Evolutionary conservation across 2,113 vertebrate species (phyloP).

Genomic region (Panthera uncia): DNA sequence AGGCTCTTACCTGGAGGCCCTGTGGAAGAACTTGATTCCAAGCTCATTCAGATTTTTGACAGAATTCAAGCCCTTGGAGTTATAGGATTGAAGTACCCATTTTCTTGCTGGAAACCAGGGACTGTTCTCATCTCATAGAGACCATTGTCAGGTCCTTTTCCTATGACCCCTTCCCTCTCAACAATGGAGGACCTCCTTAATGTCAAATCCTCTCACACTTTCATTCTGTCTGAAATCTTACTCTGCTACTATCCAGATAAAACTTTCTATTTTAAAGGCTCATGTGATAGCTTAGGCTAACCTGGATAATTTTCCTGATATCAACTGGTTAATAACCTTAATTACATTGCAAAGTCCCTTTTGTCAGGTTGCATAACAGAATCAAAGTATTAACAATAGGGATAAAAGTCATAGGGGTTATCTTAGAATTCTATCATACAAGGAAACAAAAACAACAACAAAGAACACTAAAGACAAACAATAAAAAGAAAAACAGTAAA

Average conservation of each 20-base stretch:
- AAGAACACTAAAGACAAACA: background rate
- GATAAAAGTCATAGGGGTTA: background rate
- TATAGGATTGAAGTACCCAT: background rate
- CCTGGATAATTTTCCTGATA: background rate
- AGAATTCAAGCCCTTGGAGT: background rate
- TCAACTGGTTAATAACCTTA: background rate
- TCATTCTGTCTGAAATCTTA: background rate
- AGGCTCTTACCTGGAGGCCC: background rate
- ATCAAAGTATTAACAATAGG: background rate
- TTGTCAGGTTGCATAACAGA: background rate
- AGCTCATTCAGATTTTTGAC: background rate
- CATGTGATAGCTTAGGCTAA: background rate
- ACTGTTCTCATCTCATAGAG: background rate
- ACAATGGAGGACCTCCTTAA: background rate
- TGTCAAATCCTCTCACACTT: background rate
- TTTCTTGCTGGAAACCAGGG: background rate
- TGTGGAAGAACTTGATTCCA: background rate
- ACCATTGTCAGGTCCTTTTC: background rate
- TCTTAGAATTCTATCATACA: background rate
- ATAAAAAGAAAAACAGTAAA: background rate
- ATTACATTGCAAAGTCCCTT: background rate
- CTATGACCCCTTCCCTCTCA: background rate
- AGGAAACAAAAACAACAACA: too few relatives aligned
- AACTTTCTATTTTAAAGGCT: background rate
- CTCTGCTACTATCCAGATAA: background rate